Conservation (phyloP, 2,888 invertebrate genomes). For the Epistrophe eligans region DNA sequence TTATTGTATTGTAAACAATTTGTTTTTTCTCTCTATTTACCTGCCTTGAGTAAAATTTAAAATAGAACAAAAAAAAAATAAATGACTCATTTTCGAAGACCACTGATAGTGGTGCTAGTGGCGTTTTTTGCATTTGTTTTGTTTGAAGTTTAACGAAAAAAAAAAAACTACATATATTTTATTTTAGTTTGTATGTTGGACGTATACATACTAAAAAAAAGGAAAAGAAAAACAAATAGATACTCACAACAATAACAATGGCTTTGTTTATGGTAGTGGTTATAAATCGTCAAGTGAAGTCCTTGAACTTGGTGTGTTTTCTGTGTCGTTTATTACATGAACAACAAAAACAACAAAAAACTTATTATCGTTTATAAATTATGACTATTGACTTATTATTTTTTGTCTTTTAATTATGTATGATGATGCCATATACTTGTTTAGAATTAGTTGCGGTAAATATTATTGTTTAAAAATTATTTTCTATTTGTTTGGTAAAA, state of each 20-base stretch:
- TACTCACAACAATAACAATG: background rate
- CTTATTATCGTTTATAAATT: background rate
- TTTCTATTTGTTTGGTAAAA: background rate
- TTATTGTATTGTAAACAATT: background rate
- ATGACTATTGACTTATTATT: constrained; percentile 3
- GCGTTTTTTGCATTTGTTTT: constrained; percentile 2
- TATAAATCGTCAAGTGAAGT: background rate
- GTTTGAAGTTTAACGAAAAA: background rate
- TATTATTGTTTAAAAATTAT: background rate
- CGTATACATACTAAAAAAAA: constrained; percentile 2
- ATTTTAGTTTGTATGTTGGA: background rate
- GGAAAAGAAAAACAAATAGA: background rate
- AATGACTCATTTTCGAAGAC: constrained; percentile 1
- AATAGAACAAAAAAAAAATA: constrained; percentile 9
- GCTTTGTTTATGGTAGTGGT: constrained; percentile 10
- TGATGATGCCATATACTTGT: constrained; percentile 5
- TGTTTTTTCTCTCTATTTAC: background rate
- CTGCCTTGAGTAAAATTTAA: background rate
- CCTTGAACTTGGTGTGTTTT: constrained; percentile 26
- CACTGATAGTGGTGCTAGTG: background rate
- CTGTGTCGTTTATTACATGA: constrained; percentile 4
- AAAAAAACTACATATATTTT: background rate
- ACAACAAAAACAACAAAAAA: background rate
- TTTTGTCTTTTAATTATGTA: background rate
- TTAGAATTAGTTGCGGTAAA: background rate